Evolutionary conservation across 2,797 vertebrate species (phyloP), one percentile per base, ranked within the genome.

Genomic region (Silurus aristotelis): DNA sequence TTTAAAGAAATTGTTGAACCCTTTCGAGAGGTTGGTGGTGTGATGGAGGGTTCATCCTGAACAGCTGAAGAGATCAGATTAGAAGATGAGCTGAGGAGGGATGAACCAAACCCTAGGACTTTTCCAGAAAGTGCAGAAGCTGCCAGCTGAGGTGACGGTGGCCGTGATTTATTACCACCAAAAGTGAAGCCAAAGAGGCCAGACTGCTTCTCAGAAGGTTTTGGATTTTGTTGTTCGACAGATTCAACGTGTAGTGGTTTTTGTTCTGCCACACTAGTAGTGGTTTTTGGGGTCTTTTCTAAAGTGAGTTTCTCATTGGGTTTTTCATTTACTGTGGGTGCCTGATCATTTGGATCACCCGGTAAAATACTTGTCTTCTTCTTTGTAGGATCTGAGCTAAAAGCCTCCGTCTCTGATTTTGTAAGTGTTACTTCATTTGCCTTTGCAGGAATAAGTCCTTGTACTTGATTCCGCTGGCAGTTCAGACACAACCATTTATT

Each of bases 51-150:
- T 87, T 95, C 96, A 87, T 96, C 95, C 73, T 96, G 95, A 61
- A 94, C 91, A 0, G 94, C 92, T 85, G 96, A 95, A 52, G 96
- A 94, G 87, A 97, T 96, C 84, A 97, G 93, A 93, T 89, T 97
- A 0, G 96, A 96, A 14, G 96, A 96, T 85, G 96, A 96, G 87
- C 93, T 97, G 73, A 97, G 95, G 88, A 97, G 93, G 0, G 96
- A 96, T 56, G 95, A 97, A 87, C 98, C 97, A 94, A 99, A 99
- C 73, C 97, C 98, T 87, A 98, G 93, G 85, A 98, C 95, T 80
- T 96, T 99, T 27, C 96, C 97, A 46, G 93, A 92, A 72, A 93
- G 91, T n/a, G 90, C 97, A 56, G 92, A 91, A 60, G 91, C 91
- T 22, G 89, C 83, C 66, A 92, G 88, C 88, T 92, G 91, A 85